Percentiles rank a stretch among this genome's conserved stretches.
Conservation (phyloP, 2,113 vertebrate genomes). For the Leptocoma aspasia region DNA sequence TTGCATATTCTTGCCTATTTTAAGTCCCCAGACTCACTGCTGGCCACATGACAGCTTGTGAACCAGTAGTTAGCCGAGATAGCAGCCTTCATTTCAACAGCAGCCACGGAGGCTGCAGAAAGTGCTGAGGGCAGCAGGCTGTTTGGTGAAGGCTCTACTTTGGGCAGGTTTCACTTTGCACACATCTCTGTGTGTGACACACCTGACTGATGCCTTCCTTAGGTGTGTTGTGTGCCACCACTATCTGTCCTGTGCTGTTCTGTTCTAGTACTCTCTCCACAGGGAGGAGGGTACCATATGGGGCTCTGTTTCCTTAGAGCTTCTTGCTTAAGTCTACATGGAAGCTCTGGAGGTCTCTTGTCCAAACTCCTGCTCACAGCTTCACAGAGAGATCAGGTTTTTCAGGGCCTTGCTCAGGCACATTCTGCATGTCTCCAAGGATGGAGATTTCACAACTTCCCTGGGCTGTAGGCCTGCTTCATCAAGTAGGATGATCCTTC, state of each 20-base stretch:
- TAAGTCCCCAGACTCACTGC: neutral
- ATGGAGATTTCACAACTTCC: constrained; percentile 24
- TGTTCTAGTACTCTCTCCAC: neutral
- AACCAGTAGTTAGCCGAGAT: neutral
- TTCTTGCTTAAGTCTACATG: neutral
- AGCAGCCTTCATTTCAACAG: neutral
- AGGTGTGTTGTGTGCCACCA: neutral
- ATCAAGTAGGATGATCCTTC: constrained; percentile 30
- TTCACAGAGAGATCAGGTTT: neutral
- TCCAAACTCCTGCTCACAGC: neutral
- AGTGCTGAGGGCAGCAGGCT: neutral
- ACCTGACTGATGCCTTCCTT: neutral
- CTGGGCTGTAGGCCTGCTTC: constrained; percentile 33
- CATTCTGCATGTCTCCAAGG: neutral
- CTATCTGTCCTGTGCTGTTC: neutral
- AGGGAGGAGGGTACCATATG: neutral
- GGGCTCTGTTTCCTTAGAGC: neutral
- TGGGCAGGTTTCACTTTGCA: neutral
- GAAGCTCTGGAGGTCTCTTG: neutral
- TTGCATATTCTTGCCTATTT: neutral
- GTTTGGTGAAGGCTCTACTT: neutral
- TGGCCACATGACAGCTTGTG: neutral
- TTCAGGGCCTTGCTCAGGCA: neutral
- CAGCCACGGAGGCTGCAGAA: neutral
- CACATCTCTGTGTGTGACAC: neutral